Percentiles rank a stretch among this genome's conserved stretches.
phyloP scores from a whole-genome alignment of 2,797 vertebrate genomes.

The Melanogrammus aeglefinus region DNA sequence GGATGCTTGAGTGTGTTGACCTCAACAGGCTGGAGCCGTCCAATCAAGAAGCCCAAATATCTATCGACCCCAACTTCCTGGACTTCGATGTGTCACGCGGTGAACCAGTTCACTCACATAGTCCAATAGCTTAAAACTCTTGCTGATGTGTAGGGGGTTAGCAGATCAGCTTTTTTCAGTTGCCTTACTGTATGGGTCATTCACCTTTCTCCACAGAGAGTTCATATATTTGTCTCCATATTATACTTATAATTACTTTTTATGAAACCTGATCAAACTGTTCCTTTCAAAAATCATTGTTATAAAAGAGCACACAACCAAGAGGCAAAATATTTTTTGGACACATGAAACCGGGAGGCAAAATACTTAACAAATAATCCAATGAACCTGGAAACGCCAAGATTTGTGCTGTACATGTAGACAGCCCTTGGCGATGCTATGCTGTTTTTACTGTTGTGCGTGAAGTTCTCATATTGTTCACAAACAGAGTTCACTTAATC shows the following conservation, averaged over 20 bases:
- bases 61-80: not conserved
- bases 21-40: conserved; percentile 54
- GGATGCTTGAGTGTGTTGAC: conserved; percentile 33
- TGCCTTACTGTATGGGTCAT: conserved; percentile 51
- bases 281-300: too few relatives aligned
- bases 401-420: too few relatives aligned
- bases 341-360: too few relatives aligned
- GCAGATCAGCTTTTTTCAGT: conserved; percentile 45
- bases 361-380: too few relatives aligned
- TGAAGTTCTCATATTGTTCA: too few relatives aligned
- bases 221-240: not conserved
- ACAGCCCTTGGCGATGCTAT: too few relatives aligned
- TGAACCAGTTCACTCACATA: not conserved
- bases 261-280: not conserved
- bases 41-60: not conserved
- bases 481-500: too few relatives aligned
- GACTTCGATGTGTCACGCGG: conserved; percentile 21
- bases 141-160: conserved; percentile 46
- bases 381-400: too few relatives aligned
- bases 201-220: not conserved
- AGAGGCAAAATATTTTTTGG: too few relatives aligned
- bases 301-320: too few relatives aligned
- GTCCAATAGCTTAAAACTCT: conserved; percentile 45
- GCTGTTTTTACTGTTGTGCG: too few relatives aligned
- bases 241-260: conserved; percentile 7